Base-by-base conservation (phyloP, 2,113 vertebrate genomes). In the Tachycineta bicolor region DNA sequence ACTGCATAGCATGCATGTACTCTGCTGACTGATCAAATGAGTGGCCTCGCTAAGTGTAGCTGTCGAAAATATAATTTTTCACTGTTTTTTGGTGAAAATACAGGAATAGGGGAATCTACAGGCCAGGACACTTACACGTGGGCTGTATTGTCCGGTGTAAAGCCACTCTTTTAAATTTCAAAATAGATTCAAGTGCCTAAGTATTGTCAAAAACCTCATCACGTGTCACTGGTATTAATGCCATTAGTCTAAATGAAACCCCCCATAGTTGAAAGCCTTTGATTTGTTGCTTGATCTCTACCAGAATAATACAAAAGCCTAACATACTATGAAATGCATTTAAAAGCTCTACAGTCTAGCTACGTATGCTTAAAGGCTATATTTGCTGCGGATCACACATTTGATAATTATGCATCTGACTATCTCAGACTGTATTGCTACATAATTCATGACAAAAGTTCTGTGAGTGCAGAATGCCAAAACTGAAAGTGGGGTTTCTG, bases 11-110 rank as follows among this genome's bases (percentile, higher is more conserved):
- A 89, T 33, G 8, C 22, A 12, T 81, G 26, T 89, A 62, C 43
- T 87, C 63, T 44, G 84, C 92, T 90, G 88, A 80, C 75, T 79
- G 71, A 83, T 25, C 47, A 89, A 95, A 90, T 47, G 75, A 92
- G 79, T 86, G 83, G 77, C 82, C 73, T 53, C 87, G 75, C 19
- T 69, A 84, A 55, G 10, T 88, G 76, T 63, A 92, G 47, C 74
- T 93, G 83, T 75, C 60, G 79, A 82, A 86, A 94, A 92, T 77
- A 83, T 22, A 12, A 5, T 9, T 60, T 86, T 60, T 77, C 63
- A 68, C 21, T 3, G 3, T 31, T 59, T 50, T 31, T 83, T 63
- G 33, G 39, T 43, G 59, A 41, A 70, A 63, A 58, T 21, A 11
- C 13, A 39, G 9, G 10, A 64, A 13, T 46, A 4, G 13, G 28